Conservation (phyloP, 2,888 invertebrate species). For the Phorcus lineatus region DNA sequence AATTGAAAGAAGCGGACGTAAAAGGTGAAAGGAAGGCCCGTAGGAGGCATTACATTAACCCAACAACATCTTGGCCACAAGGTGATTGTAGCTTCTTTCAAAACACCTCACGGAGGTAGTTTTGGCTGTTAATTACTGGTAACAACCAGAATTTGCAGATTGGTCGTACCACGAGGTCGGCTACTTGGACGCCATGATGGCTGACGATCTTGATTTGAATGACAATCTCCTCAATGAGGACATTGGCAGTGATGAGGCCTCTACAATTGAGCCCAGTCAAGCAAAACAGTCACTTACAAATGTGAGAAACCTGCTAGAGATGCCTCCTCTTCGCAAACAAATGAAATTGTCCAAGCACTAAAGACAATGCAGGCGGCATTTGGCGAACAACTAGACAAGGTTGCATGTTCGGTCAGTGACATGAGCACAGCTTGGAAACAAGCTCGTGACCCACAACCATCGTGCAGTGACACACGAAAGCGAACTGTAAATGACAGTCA, state of each 20-base stretch:
- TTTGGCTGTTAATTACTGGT: not conserved
- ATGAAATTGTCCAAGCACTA: too few species aligned
- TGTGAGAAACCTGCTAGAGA: not conserved
- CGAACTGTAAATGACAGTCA: too few species aligned
- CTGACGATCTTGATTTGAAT: not conserved
- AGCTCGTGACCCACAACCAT: too few species aligned
- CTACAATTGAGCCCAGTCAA: not conserved
- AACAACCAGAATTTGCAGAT: not conserved
- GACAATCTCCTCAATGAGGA: not conserved
- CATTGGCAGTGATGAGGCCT: not conserved
- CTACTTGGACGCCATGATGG: not conserved
- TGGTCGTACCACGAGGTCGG: not conserved
- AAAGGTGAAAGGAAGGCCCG: too few species aligned
- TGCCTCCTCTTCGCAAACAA: not conserved
- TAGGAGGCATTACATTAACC: too few species aligned
- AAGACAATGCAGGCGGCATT: too few species aligned
- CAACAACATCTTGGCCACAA: not conserved
- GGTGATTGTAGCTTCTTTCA: not conserved
- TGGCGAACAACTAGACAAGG: too few species aligned
- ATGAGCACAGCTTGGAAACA: too few species aligned
- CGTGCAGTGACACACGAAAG: too few species aligned
- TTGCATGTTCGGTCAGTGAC: too few species aligned
- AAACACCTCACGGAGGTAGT: not conserved
- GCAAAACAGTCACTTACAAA: not conserved
- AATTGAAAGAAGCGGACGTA: too few species aligned